Conservation (phyloP, 2,888 invertebrate genomes). For the Pomacea canaliculata region DNA sequence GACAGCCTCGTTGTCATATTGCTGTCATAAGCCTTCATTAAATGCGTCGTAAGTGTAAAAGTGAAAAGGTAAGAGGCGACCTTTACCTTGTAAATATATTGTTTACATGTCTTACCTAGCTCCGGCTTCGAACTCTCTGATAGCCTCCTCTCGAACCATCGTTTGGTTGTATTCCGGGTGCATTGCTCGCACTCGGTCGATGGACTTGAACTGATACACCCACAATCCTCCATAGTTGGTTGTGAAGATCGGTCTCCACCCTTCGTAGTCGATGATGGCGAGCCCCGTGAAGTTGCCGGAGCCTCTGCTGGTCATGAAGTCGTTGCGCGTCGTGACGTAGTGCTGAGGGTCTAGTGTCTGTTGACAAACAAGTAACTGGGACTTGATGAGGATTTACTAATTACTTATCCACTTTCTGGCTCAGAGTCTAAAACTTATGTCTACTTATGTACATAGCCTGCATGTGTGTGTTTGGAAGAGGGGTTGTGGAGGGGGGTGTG, state of each 20-base stretch:
- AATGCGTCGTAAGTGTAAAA: too few relatives aligned
- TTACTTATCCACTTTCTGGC: too few relatives aligned
- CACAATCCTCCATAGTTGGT: constrained; percentile 7
- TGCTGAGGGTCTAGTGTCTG: constrained; percentile 75
- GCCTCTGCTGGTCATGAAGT: not conserved
- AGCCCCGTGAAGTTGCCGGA: constrained; percentile 19
- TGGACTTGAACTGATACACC: constrained; percentile 5
- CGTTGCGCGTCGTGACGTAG: not conserved
- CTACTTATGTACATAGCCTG: too few relatives aligned
- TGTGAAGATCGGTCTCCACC: constrained; percentile 17
- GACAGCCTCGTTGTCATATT: too few relatives aligned
- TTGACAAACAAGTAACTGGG: constrained; percentile 39
- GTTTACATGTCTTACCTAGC: constrained; percentile 10
- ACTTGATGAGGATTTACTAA: too few relatives aligned
- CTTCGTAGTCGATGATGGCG: constrained; percentile 21
- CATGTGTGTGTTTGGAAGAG: too few relatives aligned
- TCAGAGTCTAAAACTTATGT: too few relatives aligned
- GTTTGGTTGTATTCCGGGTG: constrained; percentile 15
- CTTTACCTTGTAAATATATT: too few relatives aligned
- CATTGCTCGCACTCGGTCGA: not conserved
- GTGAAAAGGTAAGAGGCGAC: too few relatives aligned
- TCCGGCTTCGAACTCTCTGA: constrained; percentile 3
- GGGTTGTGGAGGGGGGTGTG: too few relatives aligned
- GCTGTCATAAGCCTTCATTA: too few relatives aligned
- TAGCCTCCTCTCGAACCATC: constrained; percentile 4